Evolutionary conservation across 2,113 vertebrate genomes (phyloP).

Genomic region (Gnathonemus echidnorhynchus): DNA sequence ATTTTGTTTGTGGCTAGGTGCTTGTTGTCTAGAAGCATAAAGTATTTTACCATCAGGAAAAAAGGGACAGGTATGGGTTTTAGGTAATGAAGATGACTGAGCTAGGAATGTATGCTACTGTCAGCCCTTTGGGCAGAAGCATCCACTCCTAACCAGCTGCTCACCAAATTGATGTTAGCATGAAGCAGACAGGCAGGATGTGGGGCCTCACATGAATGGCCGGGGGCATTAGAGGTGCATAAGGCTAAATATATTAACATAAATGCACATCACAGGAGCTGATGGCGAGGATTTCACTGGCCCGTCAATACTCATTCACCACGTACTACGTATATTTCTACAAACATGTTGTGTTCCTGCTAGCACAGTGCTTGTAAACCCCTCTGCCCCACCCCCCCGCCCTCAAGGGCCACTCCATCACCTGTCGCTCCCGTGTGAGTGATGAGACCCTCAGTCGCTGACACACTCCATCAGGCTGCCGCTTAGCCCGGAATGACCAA

Average conservation of each 20-base stretch:
- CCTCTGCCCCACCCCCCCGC: background rate
- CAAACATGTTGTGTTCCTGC: background rate
- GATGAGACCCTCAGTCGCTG: background rate
- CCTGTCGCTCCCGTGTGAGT: background rate
- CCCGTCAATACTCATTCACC: background rate
- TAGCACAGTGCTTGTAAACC: background rate
- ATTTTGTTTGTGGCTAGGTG: background rate
- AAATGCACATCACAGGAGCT: background rate
- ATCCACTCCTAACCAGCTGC: background rate
- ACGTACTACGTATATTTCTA: background rate
- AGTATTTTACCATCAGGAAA: background rate
- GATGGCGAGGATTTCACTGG: background rate
- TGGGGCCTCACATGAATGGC: background rate
- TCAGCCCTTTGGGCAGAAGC: background rate
- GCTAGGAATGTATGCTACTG: background rate
- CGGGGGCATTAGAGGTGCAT: background rate
- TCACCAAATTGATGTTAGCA: background rate
- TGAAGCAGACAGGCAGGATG: background rate
- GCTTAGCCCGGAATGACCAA: background rate
- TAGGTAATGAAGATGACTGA: background rate
- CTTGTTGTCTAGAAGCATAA: background rate
- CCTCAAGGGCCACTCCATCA: background rate
- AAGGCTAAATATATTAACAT: background rate
- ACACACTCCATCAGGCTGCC: background rate
- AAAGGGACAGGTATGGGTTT: background rate